A percentile compares a stretch with the other conserved stretches of the same genome.
Conservation (phyloP, 2,888 invertebrate genomes). For the Luperina nickerlii region DNA sequence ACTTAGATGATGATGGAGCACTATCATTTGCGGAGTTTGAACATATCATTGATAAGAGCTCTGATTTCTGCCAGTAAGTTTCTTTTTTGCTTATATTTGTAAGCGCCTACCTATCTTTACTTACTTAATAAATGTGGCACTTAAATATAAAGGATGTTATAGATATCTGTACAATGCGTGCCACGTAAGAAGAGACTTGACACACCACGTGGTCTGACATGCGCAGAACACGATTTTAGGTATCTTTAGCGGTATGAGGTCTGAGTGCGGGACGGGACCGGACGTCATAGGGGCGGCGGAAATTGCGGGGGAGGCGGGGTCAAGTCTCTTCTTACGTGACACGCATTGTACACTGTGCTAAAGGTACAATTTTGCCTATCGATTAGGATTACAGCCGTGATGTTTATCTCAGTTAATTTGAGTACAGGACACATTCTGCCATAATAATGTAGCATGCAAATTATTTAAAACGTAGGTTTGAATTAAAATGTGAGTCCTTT, state of each 20-base stretch:
- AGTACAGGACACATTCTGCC: not conserved
- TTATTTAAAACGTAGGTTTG: not conserved
- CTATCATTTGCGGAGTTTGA: slow-evolving; percentile 98
- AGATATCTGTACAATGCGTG: no score
- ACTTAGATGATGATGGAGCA: slow-evolving; percentile 98
- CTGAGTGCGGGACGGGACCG: no score
- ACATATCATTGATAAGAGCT: slow-evolving; percentile 98
- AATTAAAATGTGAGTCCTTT: not conserved
- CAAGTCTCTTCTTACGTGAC: no score
- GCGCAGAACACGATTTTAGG: no score
- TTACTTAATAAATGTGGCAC: not conserved
- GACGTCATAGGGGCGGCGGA: no score
- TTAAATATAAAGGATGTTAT: not conserved
- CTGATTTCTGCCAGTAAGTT: slow-evolving; percentile 96
- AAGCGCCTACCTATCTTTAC: not conserved
- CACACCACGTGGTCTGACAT: no score
- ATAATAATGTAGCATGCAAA: not conserved
- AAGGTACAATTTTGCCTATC: not conserved
- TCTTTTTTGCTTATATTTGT: not conserved
- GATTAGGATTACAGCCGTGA: not conserved
- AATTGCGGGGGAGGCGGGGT: no score
- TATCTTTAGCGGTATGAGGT: no score
- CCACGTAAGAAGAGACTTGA: no score
- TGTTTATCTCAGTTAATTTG: no score
- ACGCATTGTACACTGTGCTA: not conserved